Conservation (phyloP, 2,797 vertebrate genomes). For the Lophius americanus region DNA sequence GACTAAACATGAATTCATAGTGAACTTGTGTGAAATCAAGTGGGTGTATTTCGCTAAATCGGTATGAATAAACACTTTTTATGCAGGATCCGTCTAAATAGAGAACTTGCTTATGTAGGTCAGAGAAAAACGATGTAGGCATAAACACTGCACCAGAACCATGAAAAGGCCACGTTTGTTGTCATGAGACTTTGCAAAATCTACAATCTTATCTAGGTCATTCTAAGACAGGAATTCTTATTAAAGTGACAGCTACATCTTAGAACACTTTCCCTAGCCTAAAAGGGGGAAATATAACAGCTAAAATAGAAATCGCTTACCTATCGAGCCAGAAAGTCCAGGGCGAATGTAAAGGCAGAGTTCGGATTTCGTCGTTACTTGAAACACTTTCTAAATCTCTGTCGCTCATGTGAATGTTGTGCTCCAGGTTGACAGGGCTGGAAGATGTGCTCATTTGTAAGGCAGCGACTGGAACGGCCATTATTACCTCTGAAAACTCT, state of each 20-base stretch:
- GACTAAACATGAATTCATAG: not conserved
- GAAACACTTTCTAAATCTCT: conserved; percentile 73
- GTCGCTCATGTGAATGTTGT: conserved; percentile 76
- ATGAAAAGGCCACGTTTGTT: conserved; percentile 1
- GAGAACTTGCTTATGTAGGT: conserved; percentile 55
- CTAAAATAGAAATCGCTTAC: conserved; percentile 70
- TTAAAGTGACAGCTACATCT: conserved; percentile 24
- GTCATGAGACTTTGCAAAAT: not conserved
- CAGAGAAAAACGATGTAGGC: conserved; percentile 35
- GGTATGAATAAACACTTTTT: conserved; percentile 14
- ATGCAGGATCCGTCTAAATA: conserved; percentile 9
- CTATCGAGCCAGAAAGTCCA: conserved; percentile 97
- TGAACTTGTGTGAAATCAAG: conserved; percentile 8
- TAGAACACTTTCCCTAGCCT: not conserved
- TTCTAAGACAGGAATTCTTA: conserved; percentile 33
- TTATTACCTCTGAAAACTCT: conserved; percentile 39
- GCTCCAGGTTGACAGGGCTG: conserved; percentile 73
- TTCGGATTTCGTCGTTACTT: conserved; percentile 63
- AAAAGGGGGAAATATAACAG: not conserved
- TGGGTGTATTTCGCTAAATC: not conserved
- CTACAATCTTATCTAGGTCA: not conserved
- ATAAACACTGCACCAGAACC: conserved; percentile 5
- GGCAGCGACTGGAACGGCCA: conserved; percentile 81
- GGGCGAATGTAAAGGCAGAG: conserved; percentile 87
- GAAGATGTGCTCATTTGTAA: conserved; percentile 72